Evolutionary conservation across 2,797 vertebrate species (phyloP), one percentile per base, ranked within the genome.

Genomic region (Melanotaenia parkinsoni): DNA sequence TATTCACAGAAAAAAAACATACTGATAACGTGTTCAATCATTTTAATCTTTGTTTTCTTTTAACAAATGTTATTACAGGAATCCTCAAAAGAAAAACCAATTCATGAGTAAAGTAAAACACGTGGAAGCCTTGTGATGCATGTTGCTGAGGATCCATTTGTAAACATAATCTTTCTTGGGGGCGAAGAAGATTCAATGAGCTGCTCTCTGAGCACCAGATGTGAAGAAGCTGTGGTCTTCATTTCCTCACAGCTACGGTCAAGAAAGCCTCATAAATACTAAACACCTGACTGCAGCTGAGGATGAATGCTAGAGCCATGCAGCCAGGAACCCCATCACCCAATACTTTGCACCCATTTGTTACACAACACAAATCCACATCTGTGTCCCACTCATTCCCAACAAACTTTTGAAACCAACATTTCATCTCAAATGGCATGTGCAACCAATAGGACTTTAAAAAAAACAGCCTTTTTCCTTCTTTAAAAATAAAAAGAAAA

Each of bases 1-100:
- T 12, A 65, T 5, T 30, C 13, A 24, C 37, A 33, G 13, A 45
- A 72, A 0, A 70, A 77, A 79, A 73, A 38, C 73, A 28, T 20
- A 33, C 20, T 62, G 38, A 67, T 3, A 35, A 74, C 43, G 73
- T 84, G 82, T 87, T 80, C 70, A 82, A 87, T 77, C 74, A 62
- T 82, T 87, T 84, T 86, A 85, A 87, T 90, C 58, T 85, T 91
- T 84, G 66, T 85, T 88, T 87, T 87, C 56, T 87, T 86, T 80
- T 86, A 91, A 90, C 88, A 90, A 92, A 91, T 72, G 38, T 77
- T 76, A 74, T 81, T 77, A 88, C 70, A 81, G 38, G 63, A 79
- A 57, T 84, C 63, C 53, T 86, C 75, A 78, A 89, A 86, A 74
- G 86, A 89, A 11, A 81, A 86, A 70, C 32, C 86, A 72, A 40